Conservation (phyloP, 2,888 invertebrate genomes). For the Bembecia ichneumoniformis region DNA sequence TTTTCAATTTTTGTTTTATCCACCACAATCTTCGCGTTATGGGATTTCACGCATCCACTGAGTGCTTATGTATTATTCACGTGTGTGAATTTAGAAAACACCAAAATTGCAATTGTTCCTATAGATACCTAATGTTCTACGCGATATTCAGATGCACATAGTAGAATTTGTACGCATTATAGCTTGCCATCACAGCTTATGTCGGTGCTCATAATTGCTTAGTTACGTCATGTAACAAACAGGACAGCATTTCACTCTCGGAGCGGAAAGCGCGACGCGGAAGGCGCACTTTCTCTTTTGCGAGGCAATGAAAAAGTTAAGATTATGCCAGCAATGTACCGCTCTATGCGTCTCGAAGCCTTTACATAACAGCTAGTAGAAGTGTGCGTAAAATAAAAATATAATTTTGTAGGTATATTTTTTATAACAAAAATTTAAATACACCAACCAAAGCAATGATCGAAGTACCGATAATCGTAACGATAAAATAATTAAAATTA, state of each 20-base stretch:
- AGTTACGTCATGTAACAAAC: constrained; percentile 67
- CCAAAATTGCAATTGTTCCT: no score
- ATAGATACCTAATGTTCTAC: no score
- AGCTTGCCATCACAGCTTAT: neutral
- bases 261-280: constrained; percentile 68
- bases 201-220: constrained; percentile 32
- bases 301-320: constrained; percentile 15
- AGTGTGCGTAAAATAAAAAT: neutral
- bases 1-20: no score
- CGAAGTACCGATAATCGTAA: neutral
- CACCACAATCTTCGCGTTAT: no score
- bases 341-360: constrained; percentile 7
- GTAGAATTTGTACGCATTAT: neutral
- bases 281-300: constrained; percentile 70
- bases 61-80: no score
- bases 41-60: no score
- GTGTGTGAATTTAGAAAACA: no score
- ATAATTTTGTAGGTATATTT: constrained; percentile 16
- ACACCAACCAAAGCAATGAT: no score
- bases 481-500: neutral
- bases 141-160: no score
- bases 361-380: constrained; percentile 5
- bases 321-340: constrained; percentile 16
- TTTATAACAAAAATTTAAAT: constrained; percentile 34
- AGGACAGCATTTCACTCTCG: constrained; percentile 71